Evolutionary conservation across 2,888 invertebrate species (phyloP).

Genomic region (Tanytarsus gracilentus): DNA sequence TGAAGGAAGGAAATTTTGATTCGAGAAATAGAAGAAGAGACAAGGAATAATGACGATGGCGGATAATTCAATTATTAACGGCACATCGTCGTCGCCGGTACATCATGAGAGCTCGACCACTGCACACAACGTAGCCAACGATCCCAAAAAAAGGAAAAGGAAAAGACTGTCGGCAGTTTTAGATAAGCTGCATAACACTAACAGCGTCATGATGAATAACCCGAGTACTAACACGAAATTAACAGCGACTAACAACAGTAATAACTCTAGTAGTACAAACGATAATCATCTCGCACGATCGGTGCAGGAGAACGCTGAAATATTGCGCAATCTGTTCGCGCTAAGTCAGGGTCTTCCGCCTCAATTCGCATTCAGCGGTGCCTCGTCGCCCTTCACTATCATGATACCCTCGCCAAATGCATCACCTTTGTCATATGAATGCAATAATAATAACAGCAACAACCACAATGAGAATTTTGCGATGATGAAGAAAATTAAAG

Average conservation of each 20-base stretch:
- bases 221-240: too few species aligned
- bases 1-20: neutral
- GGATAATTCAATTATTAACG: slow-evolving; percentile 1
- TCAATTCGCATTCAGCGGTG: slow-evolving; percentile 34
- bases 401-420: slow-evolving; percentile 33
- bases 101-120: slow-evolving; percentile 9
- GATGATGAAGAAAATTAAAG: slow-evolving; percentile 13
- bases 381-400: slow-evolving; percentile 35
- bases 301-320: slow-evolving; percentile 22
- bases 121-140: neutral
- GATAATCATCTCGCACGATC: slow-evolving; percentile 5
- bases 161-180: slow-evolving; percentile 71
- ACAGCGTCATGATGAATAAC: slow-evolving; percentile 25
- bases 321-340: slow-evolving; percentile 13
- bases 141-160: slow-evolving; percentile 49
- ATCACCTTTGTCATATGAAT: slow-evolving; percentile 32
- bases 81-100: neutral
- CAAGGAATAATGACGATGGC: slow-evolving; percentile 26
- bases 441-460: slow-evolving; percentile 25
- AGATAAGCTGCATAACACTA: slow-evolving; percentile 56
- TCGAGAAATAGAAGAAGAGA: neutral
- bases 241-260: neutral
- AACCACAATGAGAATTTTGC: slow-evolving; percentile 6
- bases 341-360: slow-evolving; percentile 32
- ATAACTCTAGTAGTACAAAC: neutral